Evolutionary conservation across 1,140 invertebrate genomes (phyloP), one percentile per base, ranked within the genome.

Genomic region (Oryctes rhinoceros): DNA sequence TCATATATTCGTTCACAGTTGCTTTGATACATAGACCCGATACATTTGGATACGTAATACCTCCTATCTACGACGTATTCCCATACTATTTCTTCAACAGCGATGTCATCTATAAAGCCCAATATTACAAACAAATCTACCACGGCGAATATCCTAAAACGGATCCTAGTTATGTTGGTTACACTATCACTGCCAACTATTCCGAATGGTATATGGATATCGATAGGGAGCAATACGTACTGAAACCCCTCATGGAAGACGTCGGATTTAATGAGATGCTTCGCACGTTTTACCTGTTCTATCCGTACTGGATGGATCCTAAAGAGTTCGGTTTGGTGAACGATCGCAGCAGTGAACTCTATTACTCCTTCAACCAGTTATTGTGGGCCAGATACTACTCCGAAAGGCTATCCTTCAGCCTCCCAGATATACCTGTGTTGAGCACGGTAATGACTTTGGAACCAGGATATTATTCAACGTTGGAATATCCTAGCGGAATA

Each of bases 231-330:
- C 89, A 91, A 79, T 87, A 90, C 77, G 75, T 44, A 10, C 39
- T 96, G n/a, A 88, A 89, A 20, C 95, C 95, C 86, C 95, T 92
- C 89, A 92, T 92, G 0, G 92, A 96, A 81, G 94, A 95, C 86
- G 87, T 92, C 77, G 91, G 91, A n/a, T 18, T 59, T 1, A 59
- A 79, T 87, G 94, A 15, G 93, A 94, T 84, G 85, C 90, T 1
- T 78, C 5, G 30, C 24, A 30, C 59, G 10, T 59, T 18, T 18
- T 15, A 92, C 78, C 81, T 94, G 44, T 89, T 90, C n/a, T 92
- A 91, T 83, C 93, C 94, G 1, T 89, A 87, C 87, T 92, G 91
- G 90, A 88, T 94, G 78, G 88, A 87, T 81, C 88, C 88, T 77
- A 86, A 90, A 35, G 82, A 89, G 15, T 89, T 88, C 81, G 86